phyloP scores from a whole-genome alignment of 2,888 invertebrate genomes.

The Ephialtes manifestator region DNA sequence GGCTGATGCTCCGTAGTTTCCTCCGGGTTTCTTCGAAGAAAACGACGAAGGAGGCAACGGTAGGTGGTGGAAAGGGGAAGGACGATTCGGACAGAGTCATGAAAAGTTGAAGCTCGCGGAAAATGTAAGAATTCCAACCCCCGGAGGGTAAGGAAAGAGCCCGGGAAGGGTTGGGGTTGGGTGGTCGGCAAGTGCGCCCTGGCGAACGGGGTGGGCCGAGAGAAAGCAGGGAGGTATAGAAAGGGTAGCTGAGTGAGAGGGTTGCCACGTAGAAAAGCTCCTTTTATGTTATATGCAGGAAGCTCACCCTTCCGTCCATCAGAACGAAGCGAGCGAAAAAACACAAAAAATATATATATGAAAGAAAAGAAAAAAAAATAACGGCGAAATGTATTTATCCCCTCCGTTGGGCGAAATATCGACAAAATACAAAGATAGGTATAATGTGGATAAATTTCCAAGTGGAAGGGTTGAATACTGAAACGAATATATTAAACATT shows the following conservation, averaged over 20 bases:
- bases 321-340: conserved; percentile 53
- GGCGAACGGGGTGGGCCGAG: conserved; percentile 57
- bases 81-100: conserved; percentile 80
- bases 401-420: conserved; percentile 27
- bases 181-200: conserved; percentile 41
- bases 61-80: conserved; percentile 47
- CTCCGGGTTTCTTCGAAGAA: conserved; percentile 46
- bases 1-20: conserved; percentile 34
- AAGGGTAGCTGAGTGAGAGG: conserved; percentile 52
- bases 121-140: conserved; percentile 79
- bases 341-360: conserved; percentile 5
- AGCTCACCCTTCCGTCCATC: conserved; percentile 63
- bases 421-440: conserved; percentile 49
- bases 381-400: conserved; percentile 59
- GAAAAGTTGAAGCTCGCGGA: conserved; percentile 84
- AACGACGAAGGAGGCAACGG: conserved; percentile 43
- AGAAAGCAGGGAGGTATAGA: conserved; percentile 56
- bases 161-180: conserved; percentile 32
- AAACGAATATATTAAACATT: conserved; percentile 69
- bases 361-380: conserved; percentile 19
- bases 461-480: conserved; percentile 58
- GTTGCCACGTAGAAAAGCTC: conserved; percentile 63
- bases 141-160: conserved; percentile 55
- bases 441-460: conserved; percentile 27
- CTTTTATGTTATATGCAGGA: conserved; percentile 64